Percentiles rank a stretch among this genome's conserved stretches.
Conservation (phyloP, 1,140 invertebrate genomes). For the Archegozetes longisetosus region DNA sequence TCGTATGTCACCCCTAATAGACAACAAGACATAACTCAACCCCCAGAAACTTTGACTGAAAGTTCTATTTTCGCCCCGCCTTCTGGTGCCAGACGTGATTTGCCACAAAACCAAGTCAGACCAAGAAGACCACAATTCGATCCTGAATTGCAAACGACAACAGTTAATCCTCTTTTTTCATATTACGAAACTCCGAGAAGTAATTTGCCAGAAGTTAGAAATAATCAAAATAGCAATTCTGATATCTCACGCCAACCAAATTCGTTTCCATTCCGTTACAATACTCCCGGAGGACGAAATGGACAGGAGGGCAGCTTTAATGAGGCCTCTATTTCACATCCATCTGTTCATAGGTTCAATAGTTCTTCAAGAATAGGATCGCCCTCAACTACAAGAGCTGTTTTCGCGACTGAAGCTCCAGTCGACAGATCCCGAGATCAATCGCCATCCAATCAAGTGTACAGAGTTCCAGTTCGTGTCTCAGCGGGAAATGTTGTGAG, state of each 20-base stretch:
- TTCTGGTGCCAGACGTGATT: not conserved
- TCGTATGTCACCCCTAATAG: conserved; percentile 15
- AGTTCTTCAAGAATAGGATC: not conserved
- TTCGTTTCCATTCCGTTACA: conserved; percentile 16
- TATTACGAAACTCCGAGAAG: conserved; percentile 13
- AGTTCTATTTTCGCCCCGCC: not conserved
- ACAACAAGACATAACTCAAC: not conserved
- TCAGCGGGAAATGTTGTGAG: not conserved
- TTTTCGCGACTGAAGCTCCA: not conserved
- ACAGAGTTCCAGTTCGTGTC: conserved; percentile 8
- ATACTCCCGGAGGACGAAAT: conserved; percentile 9
- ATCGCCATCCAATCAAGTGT: not conserved
- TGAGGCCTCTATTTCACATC: not conserved
- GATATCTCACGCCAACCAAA: not conserved
- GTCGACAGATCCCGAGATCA: not conserved
- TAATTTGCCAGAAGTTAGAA: not conserved
- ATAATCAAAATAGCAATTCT: not conserved
- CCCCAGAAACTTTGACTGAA: not conserved
- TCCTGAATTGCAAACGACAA: not conserved
- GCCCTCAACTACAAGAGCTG: not conserved
- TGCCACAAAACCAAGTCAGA: conserved; percentile 8
- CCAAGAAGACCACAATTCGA: conserved; percentile 16
- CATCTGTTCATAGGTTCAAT: not conserved
- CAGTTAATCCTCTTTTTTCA: not conserved
- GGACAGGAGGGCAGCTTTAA: not conserved